Evolutionary conservation across 2,113 vertebrate species (phyloP).

Genomic region (Brevimyrus niger): DNA sequence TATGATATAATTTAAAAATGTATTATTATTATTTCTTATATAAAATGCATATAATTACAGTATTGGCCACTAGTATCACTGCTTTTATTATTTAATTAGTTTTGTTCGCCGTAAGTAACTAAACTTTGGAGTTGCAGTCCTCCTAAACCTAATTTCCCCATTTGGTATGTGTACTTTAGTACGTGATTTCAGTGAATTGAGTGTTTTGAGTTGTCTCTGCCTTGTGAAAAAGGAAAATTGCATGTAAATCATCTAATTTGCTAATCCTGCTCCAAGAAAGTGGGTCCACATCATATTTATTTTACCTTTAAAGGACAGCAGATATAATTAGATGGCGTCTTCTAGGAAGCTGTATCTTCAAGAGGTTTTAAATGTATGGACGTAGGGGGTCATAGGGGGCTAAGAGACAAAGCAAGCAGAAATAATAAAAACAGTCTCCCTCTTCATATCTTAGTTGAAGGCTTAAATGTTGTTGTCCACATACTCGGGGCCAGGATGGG

Average conservation of each 20-base stretch:
- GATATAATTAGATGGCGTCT: not conserved
- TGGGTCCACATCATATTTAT: not conserved
- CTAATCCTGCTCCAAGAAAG: not conserved
- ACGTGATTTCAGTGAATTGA: not conserved
- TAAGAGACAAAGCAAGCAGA: not conserved
- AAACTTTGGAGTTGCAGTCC: not conserved
- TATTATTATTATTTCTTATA: not conserved
- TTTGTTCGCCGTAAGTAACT: not conserved
- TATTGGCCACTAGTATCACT: not conserved
- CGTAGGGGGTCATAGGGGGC: not conserved
- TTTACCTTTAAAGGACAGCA: not conserved
- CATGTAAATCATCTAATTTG: not conserved
- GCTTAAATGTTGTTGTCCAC: not conserved
- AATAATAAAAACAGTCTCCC: not conserved
- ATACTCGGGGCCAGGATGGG: not conserved
- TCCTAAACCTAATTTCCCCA: not conserved
- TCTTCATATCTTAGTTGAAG: not conserved
- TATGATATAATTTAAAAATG: not conserved
- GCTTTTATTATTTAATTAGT: not conserved
- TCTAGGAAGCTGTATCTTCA: not conserved
- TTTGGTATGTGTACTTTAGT: not conserved
- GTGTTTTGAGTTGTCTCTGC: not conserved
- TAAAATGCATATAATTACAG: not conserved
- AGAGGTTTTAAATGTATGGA: not conserved
- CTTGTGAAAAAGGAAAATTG: not conserved